Percentiles rank a stretch among this genome's conserved stretches.
These are phyloP conservation scores for Micrasema minimum DNA, from an alignment of 1,140 invertebrate genomes.

Conservation along the genomic window DNA sequence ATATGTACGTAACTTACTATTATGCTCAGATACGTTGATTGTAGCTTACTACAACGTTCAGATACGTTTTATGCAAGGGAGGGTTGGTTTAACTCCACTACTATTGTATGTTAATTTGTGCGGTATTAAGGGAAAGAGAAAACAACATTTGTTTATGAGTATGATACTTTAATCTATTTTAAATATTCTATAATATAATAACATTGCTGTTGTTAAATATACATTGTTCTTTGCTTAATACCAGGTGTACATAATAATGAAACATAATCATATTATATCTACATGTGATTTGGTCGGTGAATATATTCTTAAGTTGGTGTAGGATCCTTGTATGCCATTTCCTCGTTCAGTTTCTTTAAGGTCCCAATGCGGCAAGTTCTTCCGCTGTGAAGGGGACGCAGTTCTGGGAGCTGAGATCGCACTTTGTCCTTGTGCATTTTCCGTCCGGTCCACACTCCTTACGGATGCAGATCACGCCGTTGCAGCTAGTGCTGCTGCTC, in stretches of 20 bases:
- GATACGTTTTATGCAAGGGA: no score
- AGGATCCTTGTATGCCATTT: neutral
- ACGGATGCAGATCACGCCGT: slow-evolving; percentile 31
- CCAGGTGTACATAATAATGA: neutral
- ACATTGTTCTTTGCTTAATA: neutral
- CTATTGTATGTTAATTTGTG: no score
- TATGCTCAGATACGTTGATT: no score
- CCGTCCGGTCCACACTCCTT: slow-evolving; percentile 37
- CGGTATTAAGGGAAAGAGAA: no score
- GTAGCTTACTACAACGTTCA: no score
- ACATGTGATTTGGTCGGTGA: neutral
- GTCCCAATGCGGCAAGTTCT: neutral
- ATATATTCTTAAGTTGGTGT: neutral
- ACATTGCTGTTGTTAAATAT: neutral
- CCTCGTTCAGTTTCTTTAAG: neutral
- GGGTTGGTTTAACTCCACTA: no score
- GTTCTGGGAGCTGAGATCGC: slow-evolving; percentile 41
- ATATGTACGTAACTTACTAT: no score
- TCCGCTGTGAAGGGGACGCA: slow-evolving; percentile 22
- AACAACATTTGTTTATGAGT: no score
- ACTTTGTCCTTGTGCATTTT: slow-evolving; percentile 44
- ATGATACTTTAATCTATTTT: no score
- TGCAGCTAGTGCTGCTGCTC: slow-evolving; percentile 27
- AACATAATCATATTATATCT: no score
- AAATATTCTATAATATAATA: no score